Evolutionary conservation across 2,113 vertebrate species (phyloP).

Genomic region (Pluvianellus socialis): DNA sequence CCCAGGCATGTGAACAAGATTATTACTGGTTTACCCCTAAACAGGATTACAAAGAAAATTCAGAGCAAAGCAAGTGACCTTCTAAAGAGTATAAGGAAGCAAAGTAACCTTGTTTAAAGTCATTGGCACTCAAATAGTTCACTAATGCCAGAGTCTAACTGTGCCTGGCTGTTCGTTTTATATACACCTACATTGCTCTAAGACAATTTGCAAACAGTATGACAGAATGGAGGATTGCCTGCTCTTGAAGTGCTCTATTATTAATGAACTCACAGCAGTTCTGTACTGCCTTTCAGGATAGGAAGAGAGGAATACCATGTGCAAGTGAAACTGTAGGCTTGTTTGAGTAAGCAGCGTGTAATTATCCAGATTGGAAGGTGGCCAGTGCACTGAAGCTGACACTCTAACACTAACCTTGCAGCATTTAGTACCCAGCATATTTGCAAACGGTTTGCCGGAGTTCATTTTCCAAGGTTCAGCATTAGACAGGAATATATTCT

Average conservation of each 20-base stretch:
- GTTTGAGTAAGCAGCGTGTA: slow-evolving; percentile 22
- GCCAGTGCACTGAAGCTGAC: slow-evolving; percentile 9
- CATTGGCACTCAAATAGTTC: not conserved
- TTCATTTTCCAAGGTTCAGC: not conserved
- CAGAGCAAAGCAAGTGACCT: not conserved
- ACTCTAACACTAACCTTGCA: not conserved
- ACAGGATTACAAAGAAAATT: slow-evolving; percentile 15
- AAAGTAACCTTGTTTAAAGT: not conserved
- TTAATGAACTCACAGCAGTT: not conserved
- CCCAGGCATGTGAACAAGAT: not conserved
- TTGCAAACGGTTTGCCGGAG: slow-evolving; percentile 2
- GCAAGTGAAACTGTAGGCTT: slow-evolving; percentile 16
- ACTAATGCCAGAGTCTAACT: not conserved
- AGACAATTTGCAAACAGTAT: not conserved
- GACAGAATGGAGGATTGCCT: not conserved
- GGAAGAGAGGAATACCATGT: not conserved
- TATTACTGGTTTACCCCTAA: not conserved
- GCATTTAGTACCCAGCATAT: not conserved
- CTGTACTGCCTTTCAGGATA: not conserved
- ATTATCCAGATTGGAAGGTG: slow-evolving; percentile 44
- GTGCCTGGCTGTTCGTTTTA: not conserved
- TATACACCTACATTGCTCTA: not conserved
- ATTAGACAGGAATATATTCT: not conserved
- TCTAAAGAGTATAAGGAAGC: not conserved
- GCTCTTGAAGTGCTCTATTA: not conserved